Evolutionary conservation across 2,797 vertebrate species (phyloP).

Genomic region (Poecilia picta): DNA sequence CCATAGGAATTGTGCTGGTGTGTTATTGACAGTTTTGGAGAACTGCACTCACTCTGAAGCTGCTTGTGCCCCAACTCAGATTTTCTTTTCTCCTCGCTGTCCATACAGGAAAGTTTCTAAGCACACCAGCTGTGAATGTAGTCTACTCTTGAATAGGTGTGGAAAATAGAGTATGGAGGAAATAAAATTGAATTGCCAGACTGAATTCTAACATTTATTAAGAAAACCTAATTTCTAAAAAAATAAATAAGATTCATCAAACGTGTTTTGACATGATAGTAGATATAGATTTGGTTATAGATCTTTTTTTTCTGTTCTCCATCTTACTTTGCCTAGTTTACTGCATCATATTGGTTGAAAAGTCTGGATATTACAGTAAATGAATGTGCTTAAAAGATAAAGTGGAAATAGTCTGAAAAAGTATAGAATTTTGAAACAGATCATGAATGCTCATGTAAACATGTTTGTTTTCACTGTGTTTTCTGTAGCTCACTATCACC

Average conservation of each 20-base stretch:
- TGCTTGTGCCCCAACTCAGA: background rate
- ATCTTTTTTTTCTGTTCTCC: background rate
- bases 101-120: constrained; percentile 2
- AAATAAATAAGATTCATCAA: background rate
- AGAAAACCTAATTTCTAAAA: background rate
- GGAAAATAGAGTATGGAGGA: background rate
- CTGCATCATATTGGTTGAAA: background rate
- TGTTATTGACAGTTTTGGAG: constrained; percentile 33
- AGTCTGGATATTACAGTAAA: background rate
- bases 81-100: background rate
- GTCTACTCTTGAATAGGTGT: background rate
- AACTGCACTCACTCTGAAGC: constrained; percentile 10
- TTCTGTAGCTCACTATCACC: background rate
- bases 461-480: background rate
- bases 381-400: background rate
- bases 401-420: background rate
- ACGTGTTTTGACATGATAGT: background rate
- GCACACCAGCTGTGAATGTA: background rate
- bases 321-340: background rate
- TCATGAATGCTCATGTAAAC: background rate
- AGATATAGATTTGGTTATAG: background rate
- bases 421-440: background rate
- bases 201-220: background rate
- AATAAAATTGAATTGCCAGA: background rate
- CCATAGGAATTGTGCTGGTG: constrained; percentile 17